Evolutionary conservation across 2,113 vertebrate genomes (phyloP).

Genomic region (Clarias macrocephalus): DNA sequence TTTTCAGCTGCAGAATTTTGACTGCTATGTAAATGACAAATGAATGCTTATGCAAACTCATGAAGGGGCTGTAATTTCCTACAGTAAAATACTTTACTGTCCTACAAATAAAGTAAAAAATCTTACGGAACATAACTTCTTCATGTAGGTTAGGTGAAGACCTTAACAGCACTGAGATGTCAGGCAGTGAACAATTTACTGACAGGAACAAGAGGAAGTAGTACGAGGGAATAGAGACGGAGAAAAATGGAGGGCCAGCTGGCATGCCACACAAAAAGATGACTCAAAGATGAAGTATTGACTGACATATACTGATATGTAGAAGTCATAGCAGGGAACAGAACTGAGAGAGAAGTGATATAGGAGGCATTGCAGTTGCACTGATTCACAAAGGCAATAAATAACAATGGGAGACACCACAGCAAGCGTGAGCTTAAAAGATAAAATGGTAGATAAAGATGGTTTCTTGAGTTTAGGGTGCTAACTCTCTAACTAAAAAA

Average conservation of each 20-base stretch:
- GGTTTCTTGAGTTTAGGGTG: neutral
- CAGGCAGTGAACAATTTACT: neutral
- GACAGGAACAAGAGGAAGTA: slow-evolving; percentile 7
- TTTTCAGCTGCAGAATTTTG: neutral
- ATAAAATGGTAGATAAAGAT: neutral
- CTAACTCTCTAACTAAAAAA: neutral
- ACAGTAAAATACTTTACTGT: neutral
- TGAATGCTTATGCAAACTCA: neutral
- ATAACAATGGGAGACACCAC: neutral
- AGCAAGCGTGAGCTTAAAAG: neutral
- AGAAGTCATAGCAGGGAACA: neutral
- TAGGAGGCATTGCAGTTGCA: neutral
- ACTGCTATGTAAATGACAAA: neutral
- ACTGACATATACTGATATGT: slow-evolving; percentile 28
- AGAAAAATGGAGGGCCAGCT: neutral
- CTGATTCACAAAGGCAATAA: neutral
- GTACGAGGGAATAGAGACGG: neutral
- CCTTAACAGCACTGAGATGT: neutral
- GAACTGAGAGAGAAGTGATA: neutral
- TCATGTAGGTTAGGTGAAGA: neutral
- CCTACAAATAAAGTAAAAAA: neutral
- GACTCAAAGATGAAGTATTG: slow-evolving; percentile 23
- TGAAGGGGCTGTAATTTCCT: neutral
- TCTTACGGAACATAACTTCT: neutral
- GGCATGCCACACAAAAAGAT: slow-evolving; percentile 12